Evolutionary conservation across 2,113 vertebrate species (phyloP), one percentile per base, ranked within the genome.

Genomic region (Pontoporia blainvillei): DNA sequence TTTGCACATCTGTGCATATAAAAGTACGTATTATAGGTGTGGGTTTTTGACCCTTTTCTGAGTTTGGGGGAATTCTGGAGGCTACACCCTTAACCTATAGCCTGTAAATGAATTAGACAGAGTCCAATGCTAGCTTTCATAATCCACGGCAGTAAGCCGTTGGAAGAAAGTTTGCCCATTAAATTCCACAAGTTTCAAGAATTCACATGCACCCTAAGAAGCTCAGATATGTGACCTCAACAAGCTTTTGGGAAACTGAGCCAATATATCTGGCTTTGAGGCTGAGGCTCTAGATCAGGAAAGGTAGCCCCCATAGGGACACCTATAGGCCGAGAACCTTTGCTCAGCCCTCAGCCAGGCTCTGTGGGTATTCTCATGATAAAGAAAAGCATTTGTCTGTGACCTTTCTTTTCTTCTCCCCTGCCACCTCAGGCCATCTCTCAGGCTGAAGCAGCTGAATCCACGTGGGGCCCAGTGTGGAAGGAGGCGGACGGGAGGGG

Each of bases 311-410:
- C 91, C 25, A 96, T 89, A 91, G 96, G 95, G 91, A 82, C 90
- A 29, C 79, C 90, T 66, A 3, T 29, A 94, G 97, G 95, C 78
- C 96, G 96, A 97, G 76, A 66, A 25, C n/a, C 34, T 49, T 96
- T 92, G 96, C 96, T 96, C 92, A 46, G 27, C 89, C 87, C 94
- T 23, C 90, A 52, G 92, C 75, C 64, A 8, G 85, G n/a, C 95
- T 97, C 91, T 96, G 94, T 96, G 84, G 84, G 73, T 87, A 95
- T 98, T 98, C 98, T 91, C 98, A 98, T 95, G 97, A 98, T 85
- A 98, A 98, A 98, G 97, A 86, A 39, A 93, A 92, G 61, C 59
- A 0, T 8, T 44, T 73, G 94, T 34, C 84, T 2, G 86, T 79
- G 97, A 97, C 97, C 97, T 85, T 96, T 97, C 97, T 83, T 86